Percentiles rank a stretch among this genome's conserved stretches.
phyloP scores from a whole-genome alignment of 2,797 vertebrate species.

The Tachyglossus aculeatus region DNA sequence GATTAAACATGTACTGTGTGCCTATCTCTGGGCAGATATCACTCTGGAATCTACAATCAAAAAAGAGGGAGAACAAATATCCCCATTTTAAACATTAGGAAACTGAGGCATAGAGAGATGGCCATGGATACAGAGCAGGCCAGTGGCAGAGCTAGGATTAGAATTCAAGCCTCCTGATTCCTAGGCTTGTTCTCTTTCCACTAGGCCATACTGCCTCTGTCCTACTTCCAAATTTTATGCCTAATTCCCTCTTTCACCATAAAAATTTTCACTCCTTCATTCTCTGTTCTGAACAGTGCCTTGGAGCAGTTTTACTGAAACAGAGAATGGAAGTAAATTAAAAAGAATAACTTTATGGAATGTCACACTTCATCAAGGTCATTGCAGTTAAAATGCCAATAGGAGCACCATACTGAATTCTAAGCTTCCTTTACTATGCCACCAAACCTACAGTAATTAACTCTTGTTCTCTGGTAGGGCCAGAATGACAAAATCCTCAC shows the following conservation, averaged over 20 bases:
- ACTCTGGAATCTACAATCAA: no score
- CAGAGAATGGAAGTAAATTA: constrained; percentile 24
- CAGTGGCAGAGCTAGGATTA: no score
- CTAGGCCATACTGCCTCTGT: no score
- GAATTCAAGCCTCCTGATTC: no score
- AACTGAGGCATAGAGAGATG: no score
- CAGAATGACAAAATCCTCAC: neutral
- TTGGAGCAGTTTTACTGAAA: constrained; percentile 15
- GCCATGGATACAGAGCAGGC: no score
- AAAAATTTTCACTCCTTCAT: neutral
- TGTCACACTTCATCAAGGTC: constrained; percentile 31
- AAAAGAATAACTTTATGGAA: constrained; percentile 26
- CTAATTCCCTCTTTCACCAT: neutral
- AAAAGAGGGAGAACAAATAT: no score
- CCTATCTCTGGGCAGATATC: no score
- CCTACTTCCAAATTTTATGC: no score
- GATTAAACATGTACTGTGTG: no score
- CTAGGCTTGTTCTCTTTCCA: no score
- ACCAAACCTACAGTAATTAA: constrained; percentile 2
- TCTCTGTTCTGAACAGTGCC: neutral
- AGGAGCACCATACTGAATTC: constrained; percentile 18
- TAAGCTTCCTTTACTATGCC: constrained; percentile 18
- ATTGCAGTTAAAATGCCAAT: neutral
- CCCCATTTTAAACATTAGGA: no score
- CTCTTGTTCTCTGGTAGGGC: neutral